Conservation (phyloP, 2,797 vertebrate species). For the Esox masquinongy region DNA sequence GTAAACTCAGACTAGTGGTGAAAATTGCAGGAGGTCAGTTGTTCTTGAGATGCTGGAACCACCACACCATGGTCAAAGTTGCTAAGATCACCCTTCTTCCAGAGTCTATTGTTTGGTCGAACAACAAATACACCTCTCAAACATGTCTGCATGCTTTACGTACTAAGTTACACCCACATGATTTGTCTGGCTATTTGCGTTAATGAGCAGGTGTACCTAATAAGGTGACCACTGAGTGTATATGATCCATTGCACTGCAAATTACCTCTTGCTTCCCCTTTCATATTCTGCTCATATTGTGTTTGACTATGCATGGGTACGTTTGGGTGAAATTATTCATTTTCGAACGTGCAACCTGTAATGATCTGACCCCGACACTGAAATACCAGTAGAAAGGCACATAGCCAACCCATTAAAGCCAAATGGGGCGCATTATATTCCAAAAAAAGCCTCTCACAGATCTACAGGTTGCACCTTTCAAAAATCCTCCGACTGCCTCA, state of each 20-base stretch:
- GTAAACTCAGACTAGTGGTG: too few relatives aligned
- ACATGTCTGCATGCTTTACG: too few relatives aligned
- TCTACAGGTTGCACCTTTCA: conserved; percentile 18
- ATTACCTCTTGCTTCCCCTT: conserved; percentile 36
- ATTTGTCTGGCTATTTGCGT: too few relatives aligned
- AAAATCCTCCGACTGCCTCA: conserved; percentile 42
- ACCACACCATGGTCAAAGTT: too few relatives aligned
- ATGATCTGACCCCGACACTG: neutral
- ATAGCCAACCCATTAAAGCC: neutral
- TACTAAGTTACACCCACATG: too few relatives aligned
- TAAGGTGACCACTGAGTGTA: neutral
- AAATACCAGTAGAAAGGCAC: neutral
- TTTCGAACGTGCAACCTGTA: neutral
- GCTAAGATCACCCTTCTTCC: too few relatives aligned
- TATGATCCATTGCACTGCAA: neutral
- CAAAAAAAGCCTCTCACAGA: neutral
- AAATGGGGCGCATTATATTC: neutral
- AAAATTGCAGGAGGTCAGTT: too few relatives aligned
- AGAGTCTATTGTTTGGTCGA: too few relatives aligned
- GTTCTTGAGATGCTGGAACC: too few relatives aligned
- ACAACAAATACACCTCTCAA: too few relatives aligned
- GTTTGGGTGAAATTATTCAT: conserved; percentile 45
- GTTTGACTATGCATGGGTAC: conserved; percentile 18
- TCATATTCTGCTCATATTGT: conserved; percentile 34
- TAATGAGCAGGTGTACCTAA: too few relatives aligned